Evolutionary conservation across 2,797 vertebrate species (phyloP), one percentile per base, ranked within the genome.

Genomic region (Sebastes paucispinis): DNA sequence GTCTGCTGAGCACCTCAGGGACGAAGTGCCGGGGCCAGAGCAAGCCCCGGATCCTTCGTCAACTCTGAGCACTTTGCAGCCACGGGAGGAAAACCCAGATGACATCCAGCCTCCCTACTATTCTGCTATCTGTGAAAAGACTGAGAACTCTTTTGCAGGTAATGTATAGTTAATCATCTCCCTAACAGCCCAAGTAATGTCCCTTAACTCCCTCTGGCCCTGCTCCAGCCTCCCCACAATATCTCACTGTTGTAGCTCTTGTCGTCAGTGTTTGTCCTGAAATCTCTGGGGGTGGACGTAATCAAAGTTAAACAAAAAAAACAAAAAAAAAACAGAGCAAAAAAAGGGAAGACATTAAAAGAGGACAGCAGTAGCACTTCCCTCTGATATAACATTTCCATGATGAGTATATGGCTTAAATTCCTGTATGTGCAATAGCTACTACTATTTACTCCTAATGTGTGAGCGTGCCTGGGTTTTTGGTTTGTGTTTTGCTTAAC

Each of bases 371-470:
- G 85, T 88, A 79, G 69, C 88, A 77, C 86, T 86, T 89, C 75
- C 81, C 79, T 77, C 79, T 88, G 43, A 86, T 87, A 84, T 84
- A 80, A 81, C 62, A 84, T 85, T 83, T 90, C 54, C 60, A 82
- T 74, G 66, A 80, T 54, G 73, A 91, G 22, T 91, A 87, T 90
- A 91, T 87, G 91, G 93, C 95, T 95, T 95, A 65, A 93, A 92
- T 91, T 96, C 95, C 95, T 96, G 95, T 96, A 95, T 96, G 96
- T 96, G 96, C 95, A 96, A 96, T 95, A 94, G 93, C 94, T 93
- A 85, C 86, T 88, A 89, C 77, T 87, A 90, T 92, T 84, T 91
- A 88, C 87, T 89, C 70, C 72, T 82, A 72, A 68, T 80, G 71
- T 90, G 81, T 80, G 87, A 68, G 63, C 8, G 76, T 84, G 79